These are phyloP conservation scores for Podabrus alpinus DNA, from an alignment of 2,888 invertebrate species.

Conservation along the genomic window DNA sequence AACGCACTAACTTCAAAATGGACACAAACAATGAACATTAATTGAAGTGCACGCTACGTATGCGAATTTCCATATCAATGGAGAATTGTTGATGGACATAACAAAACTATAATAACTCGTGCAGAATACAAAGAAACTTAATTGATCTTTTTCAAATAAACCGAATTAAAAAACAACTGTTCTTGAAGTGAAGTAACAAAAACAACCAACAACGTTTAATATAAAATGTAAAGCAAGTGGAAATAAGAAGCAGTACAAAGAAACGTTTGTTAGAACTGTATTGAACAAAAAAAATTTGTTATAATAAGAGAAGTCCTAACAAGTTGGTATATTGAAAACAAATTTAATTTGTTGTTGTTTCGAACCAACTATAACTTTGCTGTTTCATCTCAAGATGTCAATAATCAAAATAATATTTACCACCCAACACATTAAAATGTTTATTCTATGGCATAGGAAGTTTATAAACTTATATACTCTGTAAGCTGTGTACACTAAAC, in stretches of 20 bases:
- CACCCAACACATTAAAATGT: background rate
- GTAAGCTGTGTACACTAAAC: background rate
- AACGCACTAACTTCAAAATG: background rate
- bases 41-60: background rate
- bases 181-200: background rate
- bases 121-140: background rate
- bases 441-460: background rate
- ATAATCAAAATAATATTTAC: background rate
- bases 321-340: background rate
- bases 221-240: background rate
- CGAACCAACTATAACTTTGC: background rate
- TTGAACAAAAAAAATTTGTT: background rate
- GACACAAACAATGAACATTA: background rate
- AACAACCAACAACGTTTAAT: background rate
- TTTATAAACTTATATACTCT: background rate
- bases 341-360: background rate
- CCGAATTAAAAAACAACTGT: background rate
- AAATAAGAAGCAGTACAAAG: background rate
- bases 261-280: background rate
- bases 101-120: background rate
- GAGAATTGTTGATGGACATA: background rate
- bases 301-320: background rate
- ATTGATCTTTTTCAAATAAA: background rate
- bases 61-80: background rate
- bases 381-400: background rate